Conservation (phyloP, 2,113 vertebrate species). For the Thunnus thynnus region DNA sequence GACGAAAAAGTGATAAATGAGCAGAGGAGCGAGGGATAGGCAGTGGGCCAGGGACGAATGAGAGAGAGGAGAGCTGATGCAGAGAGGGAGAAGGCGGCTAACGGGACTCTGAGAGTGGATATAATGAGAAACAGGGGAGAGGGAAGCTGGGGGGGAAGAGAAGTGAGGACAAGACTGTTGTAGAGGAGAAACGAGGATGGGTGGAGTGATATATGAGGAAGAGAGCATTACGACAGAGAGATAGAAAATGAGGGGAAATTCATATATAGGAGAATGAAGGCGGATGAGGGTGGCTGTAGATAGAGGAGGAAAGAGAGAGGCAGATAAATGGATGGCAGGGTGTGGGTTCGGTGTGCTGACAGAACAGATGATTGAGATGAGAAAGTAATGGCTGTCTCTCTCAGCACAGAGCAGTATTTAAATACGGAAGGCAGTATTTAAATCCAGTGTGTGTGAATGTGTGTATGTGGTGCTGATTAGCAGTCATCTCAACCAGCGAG, state of each 20-base stretch:
- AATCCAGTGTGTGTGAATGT: constrained; percentile 6
- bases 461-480: constrained; percentile 38
- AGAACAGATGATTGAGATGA: constrained; percentile 35
- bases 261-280: constrained; percentile 46
- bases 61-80: constrained; percentile 41
- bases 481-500: constrained; percentile 46
- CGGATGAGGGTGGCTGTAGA: constrained; percentile 36
- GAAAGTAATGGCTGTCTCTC: constrained; percentile 42
- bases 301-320: constrained; percentile 24
- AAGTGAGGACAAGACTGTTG: constrained; percentile 14
- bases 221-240: constrained; percentile 31
- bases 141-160: constrained; percentile 5
- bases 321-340: constrained; percentile 30
- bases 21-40: constrained; percentile 34
- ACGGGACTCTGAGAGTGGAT: constrained; percentile 44
- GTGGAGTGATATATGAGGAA: constrained; percentile 45
- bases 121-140: constrained; percentile 66
- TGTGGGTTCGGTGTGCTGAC: constrained; percentile 1
- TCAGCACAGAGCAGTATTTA: neutral
- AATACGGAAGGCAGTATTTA: constrained; percentile 11
- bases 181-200: constrained; percentile 33
- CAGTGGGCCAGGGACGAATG: constrained; percentile 2
- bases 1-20: constrained; percentile 58
- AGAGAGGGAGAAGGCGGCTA: constrained; percentile 27
- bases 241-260: constrained; percentile 39